phyloP scores from a whole-genome alignment of 1,140 invertebrate genomes.

The Drosophila quadrilineata region DNA sequence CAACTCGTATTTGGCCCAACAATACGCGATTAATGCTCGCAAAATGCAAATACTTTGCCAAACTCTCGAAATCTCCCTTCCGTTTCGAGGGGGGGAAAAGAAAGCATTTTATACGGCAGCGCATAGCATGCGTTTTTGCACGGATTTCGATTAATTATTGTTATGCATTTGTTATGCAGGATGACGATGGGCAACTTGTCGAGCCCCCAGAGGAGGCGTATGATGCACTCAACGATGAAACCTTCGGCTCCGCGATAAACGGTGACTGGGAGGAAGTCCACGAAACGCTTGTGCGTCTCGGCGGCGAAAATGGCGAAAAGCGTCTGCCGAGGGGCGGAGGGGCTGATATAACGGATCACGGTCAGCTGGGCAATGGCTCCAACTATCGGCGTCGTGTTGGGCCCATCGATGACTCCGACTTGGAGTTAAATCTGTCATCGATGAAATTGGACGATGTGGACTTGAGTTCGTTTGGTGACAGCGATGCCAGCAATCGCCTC shows the following conservation, averaged over 20 bases:
- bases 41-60: neutral
- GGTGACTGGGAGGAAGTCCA: conserved; percentile 87
- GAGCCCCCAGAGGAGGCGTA: conserved; percentile 91
- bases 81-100: conserved; percentile 5
- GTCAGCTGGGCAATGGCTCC: conserved; percentile 25
- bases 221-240: conserved; percentile 94
- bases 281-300: conserved; percentile 76
- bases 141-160: neutral
- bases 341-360: conserved; percentile 29
- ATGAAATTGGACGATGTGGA: conserved; percentile 84
- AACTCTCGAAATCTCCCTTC: neutral
- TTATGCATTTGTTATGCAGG: conserved; percentile 25
- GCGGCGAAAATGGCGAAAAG: conserved; percentile 60
- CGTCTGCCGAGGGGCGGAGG: conserved; percentile 46
- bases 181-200: conserved; percentile 82
- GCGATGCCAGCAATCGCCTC: conserved; percentile 50
- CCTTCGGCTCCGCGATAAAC: conserved; percentile 88
- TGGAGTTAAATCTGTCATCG: conserved; percentile 82
- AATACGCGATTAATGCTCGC: no score
- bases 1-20: neutral
- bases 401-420: conserved; percentile 58
- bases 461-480: conserved; percentile 76
- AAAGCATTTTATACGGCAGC: conserved; percentile 20
- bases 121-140: conserved; percentile 13
- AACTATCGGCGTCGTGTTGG: conserved; percentile 10